These are phyloP conservation scores for Odontomachus brunneus DNA, from an alignment of 1,140 invertebrate genomes.

Conservation along the genomic window DNA sequence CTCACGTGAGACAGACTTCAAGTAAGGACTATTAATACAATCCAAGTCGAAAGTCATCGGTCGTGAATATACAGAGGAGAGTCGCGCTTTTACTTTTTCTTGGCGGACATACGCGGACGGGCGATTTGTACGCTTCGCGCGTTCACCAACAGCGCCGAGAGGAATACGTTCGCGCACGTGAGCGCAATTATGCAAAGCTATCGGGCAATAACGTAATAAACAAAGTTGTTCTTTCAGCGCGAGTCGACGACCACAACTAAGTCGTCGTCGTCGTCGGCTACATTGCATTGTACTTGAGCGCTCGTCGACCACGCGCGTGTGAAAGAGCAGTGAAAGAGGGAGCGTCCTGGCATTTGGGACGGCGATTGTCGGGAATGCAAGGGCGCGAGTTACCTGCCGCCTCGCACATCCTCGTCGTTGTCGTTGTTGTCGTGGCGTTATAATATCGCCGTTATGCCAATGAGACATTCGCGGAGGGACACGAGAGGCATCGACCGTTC, in stretches of 20 bases:
- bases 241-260: slow-evolving; percentile 33
- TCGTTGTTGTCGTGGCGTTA: slow-evolving; percentile 7
- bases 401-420: slow-evolving; percentile 38
- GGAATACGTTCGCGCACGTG: slow-evolving; percentile 65
- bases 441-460: slow-evolving; percentile 51
- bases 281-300: slow-evolving; percentile 42
- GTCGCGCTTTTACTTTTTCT: not conserved
- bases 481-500: slow-evolving; percentile 11
- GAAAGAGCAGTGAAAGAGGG: slow-evolving; percentile 66
- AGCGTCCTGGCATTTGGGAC: slow-evolving; percentile 73
- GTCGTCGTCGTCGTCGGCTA: not conserved
- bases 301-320: slow-evolving; percentile 49
- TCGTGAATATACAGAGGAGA: slow-evolving; percentile 21
- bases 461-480: not conserved
- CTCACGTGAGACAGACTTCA: too few relatives aligned
- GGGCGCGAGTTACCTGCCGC: slow-evolving; percentile 51
- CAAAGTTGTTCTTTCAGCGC: slow-evolving; percentile 49
- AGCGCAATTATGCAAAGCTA: slow-evolving; percentile 58
- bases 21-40: too few relatives aligned
- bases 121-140: slow-evolving; percentile 21
- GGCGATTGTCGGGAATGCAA: slow-evolving; percentile 70
- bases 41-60: not conserved
- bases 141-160: not conserved
- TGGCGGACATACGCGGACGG: not conserved
- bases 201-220: slow-evolving; percentile 42